These are phyloP conservation scores for Anolis apletophallus DNA, from an alignment of 2,797 vertebrate species.

Conservation along the genomic window DNA sequence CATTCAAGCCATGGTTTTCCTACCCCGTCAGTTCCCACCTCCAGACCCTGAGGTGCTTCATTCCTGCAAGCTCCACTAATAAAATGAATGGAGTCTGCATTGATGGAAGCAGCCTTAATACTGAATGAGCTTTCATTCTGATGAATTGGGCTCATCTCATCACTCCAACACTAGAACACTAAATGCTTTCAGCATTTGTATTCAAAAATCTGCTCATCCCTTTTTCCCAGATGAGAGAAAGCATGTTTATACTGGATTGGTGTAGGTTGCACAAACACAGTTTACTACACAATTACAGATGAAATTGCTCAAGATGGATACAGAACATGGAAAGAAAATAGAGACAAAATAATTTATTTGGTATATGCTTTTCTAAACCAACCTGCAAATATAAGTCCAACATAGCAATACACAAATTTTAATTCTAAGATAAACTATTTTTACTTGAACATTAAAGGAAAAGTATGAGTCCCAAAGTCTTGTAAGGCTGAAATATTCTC, in stretches of 20 bases:
- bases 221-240: too few relatives aligned
- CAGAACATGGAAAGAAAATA: conserved; percentile 22
- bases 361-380: conserved; percentile 15
- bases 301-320: conserved; percentile 16
- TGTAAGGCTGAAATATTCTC: conserved; percentile 25
- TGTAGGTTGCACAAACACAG: conserved; percentile 43
- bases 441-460: neutral
- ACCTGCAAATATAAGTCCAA: conserved; percentile 27
- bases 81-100: neutral
- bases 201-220: too few relatives aligned
- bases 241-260: conserved; percentile 52
- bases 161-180: conserved; percentile 61
- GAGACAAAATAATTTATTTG: neutral
- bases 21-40: neutral
- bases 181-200: conserved; percentile 47
- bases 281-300: conserved; percentile 51
- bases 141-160: conserved; percentile 37
- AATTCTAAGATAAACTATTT: neutral
- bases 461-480: conserved; percentile 10
- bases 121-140: conserved; percentile 36
- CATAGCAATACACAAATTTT: neutral
- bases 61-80: neutral
- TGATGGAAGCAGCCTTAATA: neutral
- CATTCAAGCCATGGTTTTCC: conserved; percentile 24
- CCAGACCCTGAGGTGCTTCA: neutral